Base-by-base conservation (phyloP, 1,140 invertebrate species). In the Harlomillsia oculata region DNA sequence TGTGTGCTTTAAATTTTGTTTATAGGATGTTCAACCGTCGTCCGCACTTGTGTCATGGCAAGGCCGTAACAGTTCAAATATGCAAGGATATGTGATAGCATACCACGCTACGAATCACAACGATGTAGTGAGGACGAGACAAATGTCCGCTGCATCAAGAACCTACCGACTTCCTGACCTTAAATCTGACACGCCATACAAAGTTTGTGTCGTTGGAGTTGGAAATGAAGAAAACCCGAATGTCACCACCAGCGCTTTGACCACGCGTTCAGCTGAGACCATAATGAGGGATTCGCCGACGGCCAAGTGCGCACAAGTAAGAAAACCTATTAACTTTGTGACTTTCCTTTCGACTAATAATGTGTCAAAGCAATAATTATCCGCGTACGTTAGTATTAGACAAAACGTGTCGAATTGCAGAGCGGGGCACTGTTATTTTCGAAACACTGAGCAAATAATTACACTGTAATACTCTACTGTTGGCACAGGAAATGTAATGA, bases 1-100 rank as follows among this genome's bases (percentile, higher is more conserved):
- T n/a, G n/a, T n/a, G n/a, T n/a, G n/a, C 21, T 20, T 29, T 32
- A 21, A n/a, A 28, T 52, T 58, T 44, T 48, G 2, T 56, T 56
- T 53, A 6, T 29, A 65, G 64, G 64, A 65, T 29, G 52, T 65
- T 21, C 59, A 53, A 16, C 64, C 60, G n/a, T 65, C 64, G n/a
- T 62, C 64, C 21, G 64, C 64, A 3, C 44, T 68, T 1, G 65
- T 75, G 20, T 61, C 67, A 18, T 75, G 73, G 73, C 68, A 90
- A 69, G 87, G 86, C 62, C 78, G 87, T 63, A 90, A 92, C 74
- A 83, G 88, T 71, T 84, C 83, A 14, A 83, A 84, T 20, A 77
- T 94, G 51, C 82, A 82, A 63, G 88, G 86, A 45, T 93, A 87
- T 69, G 82, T 87, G 74, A 82, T 93, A 62, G 82, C 84, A 61